Base-by-base conservation (phyloP, 2,888 invertebrate genomes). In the Suillia variegata region DNA sequence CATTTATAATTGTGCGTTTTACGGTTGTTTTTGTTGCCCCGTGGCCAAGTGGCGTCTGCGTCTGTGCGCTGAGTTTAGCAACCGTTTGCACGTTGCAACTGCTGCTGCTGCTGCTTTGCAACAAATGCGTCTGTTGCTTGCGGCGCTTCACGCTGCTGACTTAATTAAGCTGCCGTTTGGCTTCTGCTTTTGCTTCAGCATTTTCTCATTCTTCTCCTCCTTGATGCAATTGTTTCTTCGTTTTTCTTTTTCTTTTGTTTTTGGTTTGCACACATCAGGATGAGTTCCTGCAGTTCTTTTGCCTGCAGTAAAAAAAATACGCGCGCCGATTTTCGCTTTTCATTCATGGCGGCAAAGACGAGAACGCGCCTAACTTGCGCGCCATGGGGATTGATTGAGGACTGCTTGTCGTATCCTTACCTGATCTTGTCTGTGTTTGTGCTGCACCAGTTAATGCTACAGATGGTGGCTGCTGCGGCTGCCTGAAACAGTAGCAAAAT, bases 331-430 rank as follows among this genome's bases (percentile, higher is more conserved):
- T 38, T 38, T 10, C 38, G 31, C 53, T 3, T 47, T 58, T 53
- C 58, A 58, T 58, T 58, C 58, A 58, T 58, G 50, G 53, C n/a
- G n/a, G n/a, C 53, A 33, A 13, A 33, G 22, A 48, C 22, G n/a
- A 34, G 10, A 10, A 38, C 38, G 22, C 33, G n/a, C 20, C 2
- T 12, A 10, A 17, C 31, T 33, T 26, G 17, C 17, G 8, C 17
- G 20, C 5, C 33, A n/a, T 12, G 20, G 5, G 6, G 51, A 38
- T n/a, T 38, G 38, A 38, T 38, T n/a, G 38, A 8, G 38, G 12
- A 38, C n/a, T n/a, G 4, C n/a, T 38, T 38, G 13, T 38, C 38
- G 4, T n/a, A 38, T 38, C 38, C 13, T 26, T 38, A n/a, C 38
- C n/a, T n/a, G 13, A 38, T 10, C 38, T 26, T 15, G 47, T 47